Evolutionary conservation across 2,113 vertebrate genomes (phyloP).

Genomic region (Dasyurus viverrinus): DNA sequence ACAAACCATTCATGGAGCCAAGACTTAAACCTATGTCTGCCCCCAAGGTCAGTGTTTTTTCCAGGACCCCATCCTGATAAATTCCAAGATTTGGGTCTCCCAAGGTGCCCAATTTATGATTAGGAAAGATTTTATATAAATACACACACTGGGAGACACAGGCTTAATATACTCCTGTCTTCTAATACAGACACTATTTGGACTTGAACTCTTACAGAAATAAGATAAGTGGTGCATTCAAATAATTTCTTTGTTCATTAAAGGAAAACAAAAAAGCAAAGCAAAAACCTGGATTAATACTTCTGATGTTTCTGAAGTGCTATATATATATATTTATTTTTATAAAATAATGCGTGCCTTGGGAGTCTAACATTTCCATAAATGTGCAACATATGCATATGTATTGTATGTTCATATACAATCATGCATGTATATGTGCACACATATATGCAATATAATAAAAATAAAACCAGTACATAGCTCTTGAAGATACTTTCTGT

Average conservation of each 20-base stretch:
- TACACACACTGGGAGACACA: slow-evolving; percentile 71
- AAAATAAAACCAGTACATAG: slow-evolving; percentile 76
- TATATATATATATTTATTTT: slow-evolving; percentile 68
- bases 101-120: slow-evolving; percentile 48
- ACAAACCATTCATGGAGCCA: background rate
- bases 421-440: slow-evolving; percentile 56
- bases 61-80: background rate
- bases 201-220: slow-evolving; percentile 75
- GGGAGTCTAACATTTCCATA: slow-evolving; percentile 72
- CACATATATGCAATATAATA: slow-evolving; percentile 69
- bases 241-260: slow-evolving; percentile 76
- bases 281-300: slow-evolving; percentile 77
- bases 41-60: background rate
- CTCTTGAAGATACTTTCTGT: slow-evolving; percentile 74
- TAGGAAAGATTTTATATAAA: slow-evolving; percentile 67
- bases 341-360: slow-evolving; percentile 79
- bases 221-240: slow-evolving; percentile 80
- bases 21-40: background rate
- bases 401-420: slow-evolving; percentile 54
- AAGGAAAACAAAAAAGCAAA: slow-evolving; percentile 57
- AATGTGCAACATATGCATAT: slow-evolving; percentile 62
- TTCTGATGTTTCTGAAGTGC: slow-evolving; percentile 73
- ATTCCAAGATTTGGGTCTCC: background rate
- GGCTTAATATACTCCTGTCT: slow-evolving; percentile 76
- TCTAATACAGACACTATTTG: slow-evolving; percentile 77